Conservation (phyloP, 1,140 invertebrate species). For the Adoxophyes honmai region DNA sequence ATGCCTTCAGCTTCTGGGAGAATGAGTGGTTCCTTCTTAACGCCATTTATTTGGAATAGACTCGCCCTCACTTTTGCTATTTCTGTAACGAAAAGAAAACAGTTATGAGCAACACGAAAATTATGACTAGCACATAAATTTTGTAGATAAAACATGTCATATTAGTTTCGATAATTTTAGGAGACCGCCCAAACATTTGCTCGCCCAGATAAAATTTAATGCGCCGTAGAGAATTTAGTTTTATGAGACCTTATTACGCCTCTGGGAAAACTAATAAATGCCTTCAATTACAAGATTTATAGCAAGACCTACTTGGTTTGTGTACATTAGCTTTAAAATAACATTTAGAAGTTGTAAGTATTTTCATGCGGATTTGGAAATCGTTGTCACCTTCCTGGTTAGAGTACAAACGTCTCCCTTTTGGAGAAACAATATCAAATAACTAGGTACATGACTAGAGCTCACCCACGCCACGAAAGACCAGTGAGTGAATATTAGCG, state of each 20-base stretch:
- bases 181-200: conserved; percentile 42
- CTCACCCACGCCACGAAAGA: too few relatives aligned
- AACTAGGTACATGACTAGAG: too few relatives aligned
- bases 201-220: conserved; percentile 53
- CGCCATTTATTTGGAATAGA: conserved; percentile 98
- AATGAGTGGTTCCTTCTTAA: conserved; percentile 94
- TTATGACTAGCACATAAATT: conserved; percentile 34
- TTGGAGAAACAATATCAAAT: too few relatives aligned
- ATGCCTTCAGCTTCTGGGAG: conserved; percentile 96
- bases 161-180: conserved; percentile 48
- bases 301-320: background rate
- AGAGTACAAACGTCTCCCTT: too few relatives aligned
- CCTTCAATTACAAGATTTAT: background rate
- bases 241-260: conserved; percentile 15
- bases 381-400: too few relatives aligned
- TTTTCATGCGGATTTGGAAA: too few relatives aligned
- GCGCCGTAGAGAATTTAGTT: conserved; percentile 40
- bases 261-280: background rate
- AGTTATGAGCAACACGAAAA: conserved; percentile 33
- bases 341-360: conserved; percentile 38
- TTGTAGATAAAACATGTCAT: conserved; percentile 41
- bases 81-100: conserved; percentile 87
- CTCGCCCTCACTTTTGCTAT: conserved; percentile 98
- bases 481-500: conserved; percentile 29
- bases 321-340: conserved; percentile 1